Evolutionary conservation across 2,113 vertebrate species (phyloP), one percentile per base, ranked within the genome.

Genomic region (Lipotes vexillifer): DNA sequence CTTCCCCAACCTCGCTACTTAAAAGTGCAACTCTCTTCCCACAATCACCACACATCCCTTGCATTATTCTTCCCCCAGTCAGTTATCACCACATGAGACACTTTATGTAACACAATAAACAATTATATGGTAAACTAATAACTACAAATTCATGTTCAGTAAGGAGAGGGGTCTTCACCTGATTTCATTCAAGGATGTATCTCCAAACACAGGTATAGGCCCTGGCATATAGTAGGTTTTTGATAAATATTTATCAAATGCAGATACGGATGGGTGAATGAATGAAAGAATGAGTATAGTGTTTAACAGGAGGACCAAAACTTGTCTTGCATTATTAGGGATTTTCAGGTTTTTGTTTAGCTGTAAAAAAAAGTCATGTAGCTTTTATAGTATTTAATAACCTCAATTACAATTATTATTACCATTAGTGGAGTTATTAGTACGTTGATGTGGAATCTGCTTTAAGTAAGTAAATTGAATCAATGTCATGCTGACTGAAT

Each of bases 401-500:
- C 8, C 3, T 90, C 5, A 80, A 27, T 83, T 90, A 72, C 3
- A 90, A 23, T 96, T 55, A 90, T 72, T 78, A n/a, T 71, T 87
- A 92, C 1, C 46, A 44, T 49, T 90, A 93, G n/a, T 49, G 4
- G 77, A 85, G 27, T 77, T 82, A 44, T 77, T 82, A 49, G 33
- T 46, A 69, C 21, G 18, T 83, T 81, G 8, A 31, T 93, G 13
- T 82, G 29, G n/a, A 59, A 81, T 57, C 14, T 69, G 14, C 4
- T 91, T 74, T 85, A 71, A 93, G 59, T 74, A 82, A 85, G 52
- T 36, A 95, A 81, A 96, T 33, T 82, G 82, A 91, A 72, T 89
- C 3, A 55, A 17, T 83, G 94, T 85, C 63, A 92, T 59, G 41
- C 33, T 82, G 46, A 55, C 46, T 69, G 10, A 6, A 88, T 15